phyloP scores from a whole-genome alignment of 92 coral and sea anemone species.

The Epizoanthus ramosus region DNA sequence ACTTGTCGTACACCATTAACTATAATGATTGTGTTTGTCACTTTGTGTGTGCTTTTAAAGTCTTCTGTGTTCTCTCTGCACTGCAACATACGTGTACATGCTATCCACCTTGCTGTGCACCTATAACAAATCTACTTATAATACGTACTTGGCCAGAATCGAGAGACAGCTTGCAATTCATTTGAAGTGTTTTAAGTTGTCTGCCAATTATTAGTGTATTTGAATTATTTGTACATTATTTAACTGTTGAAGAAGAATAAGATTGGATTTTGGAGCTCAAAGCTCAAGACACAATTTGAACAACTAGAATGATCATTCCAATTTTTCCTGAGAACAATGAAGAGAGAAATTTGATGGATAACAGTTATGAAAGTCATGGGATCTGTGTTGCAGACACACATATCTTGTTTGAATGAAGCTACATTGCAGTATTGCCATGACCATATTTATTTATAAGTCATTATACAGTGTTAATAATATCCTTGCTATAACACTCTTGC shows the following conservation, averaged over 20 bases:
- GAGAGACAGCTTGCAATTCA: conserved; percentile 39
- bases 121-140: not conserved
- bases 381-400: too few relatives aligned
- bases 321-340: not conserved
- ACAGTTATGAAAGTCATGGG: too few relatives aligned
- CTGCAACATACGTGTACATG: not conserved
- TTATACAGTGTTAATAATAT: too few relatives aligned
- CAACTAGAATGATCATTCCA: too few relatives aligned
- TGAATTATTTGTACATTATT: not conserved
- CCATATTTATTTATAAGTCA: too few relatives aligned
- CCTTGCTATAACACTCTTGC: too few relatives aligned
- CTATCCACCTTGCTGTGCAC: not conserved
- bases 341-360: too few relatives aligned
- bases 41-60: conserved; percentile 7
- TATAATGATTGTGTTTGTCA: not conserved
- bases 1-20: conserved; percentile 31
- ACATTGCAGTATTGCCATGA: too few relatives aligned
- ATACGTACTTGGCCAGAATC: not conserved
- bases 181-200: not conserved
- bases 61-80: not conserved
- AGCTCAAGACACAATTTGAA: not conserved
- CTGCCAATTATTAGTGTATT: not conserved
- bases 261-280: not conserved
- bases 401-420: too few relatives aligned
- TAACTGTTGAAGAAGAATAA: not conserved